Conservation (phyloP, 2,113 vertebrate genomes). For the Hippocampus zosterae region DNA sequence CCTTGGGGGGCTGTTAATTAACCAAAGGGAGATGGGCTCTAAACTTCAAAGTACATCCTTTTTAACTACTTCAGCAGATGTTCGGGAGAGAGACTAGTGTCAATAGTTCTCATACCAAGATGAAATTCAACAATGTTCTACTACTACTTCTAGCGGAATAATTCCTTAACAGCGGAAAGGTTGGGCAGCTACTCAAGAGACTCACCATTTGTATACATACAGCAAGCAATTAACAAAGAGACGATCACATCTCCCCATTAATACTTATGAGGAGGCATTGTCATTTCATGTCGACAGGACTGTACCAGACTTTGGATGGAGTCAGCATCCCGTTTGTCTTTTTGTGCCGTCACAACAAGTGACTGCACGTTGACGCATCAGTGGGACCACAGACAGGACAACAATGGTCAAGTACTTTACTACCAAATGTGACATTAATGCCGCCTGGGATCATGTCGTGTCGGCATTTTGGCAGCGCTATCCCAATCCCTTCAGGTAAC, state of each 20-base stretch:
- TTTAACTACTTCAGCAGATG: no score
- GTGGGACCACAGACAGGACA: slow-evolving; percentile 10
- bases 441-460: slow-evolving; percentile 73
- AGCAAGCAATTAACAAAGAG: neutral
- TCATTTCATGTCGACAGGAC: slow-evolving; percentile 24
- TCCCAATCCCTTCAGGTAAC: slow-evolving; percentile 78
- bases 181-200: neutral
- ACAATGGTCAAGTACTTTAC: slow-evolving; percentile 77
- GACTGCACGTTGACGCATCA: slow-evolving; percentile 13
- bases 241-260: neutral
- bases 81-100: no score
- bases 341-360: slow-evolving; percentile 17
- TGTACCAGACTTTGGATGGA: slow-evolving; percentile 58
- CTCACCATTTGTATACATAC: neutral
- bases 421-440: slow-evolving; percentile 67
- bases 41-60: no score
- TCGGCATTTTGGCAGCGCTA: slow-evolving; percentile 80
- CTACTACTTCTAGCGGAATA: no score
- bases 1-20: no score
- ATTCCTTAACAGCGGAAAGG: no score
- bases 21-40: no score
- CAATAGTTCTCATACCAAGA: no score
- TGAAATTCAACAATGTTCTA: no score
- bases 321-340: slow-evolving; percentile 28
- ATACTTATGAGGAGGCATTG: neutral